phyloP scores from a whole-genome alignment of 1,140 invertebrate genomes.

The Cydia pomonella region DNA sequence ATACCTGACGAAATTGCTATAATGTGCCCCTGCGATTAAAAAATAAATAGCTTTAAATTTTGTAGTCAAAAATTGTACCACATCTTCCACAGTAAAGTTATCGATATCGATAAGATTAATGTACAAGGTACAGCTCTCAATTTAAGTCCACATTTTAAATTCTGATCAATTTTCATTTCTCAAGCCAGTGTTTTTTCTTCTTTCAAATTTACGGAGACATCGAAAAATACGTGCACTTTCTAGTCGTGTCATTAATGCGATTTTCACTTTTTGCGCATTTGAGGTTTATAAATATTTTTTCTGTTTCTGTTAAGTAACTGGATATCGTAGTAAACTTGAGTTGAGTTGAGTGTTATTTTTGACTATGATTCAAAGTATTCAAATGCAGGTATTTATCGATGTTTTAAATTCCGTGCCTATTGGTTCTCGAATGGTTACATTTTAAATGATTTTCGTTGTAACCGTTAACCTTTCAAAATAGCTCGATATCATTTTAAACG shows the following conservation, averaged over 20 bases:
- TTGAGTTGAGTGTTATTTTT: background rate
- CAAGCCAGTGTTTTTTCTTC: conserved; percentile 7
- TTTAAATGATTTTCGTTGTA: no score
- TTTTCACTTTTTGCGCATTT: no score
- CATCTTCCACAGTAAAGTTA: conserved; percentile 19
- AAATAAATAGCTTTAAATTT: no score
- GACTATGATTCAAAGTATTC: background rate
- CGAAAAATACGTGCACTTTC: background rate
- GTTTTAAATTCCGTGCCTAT: background rate
- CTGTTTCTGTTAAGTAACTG: no score
- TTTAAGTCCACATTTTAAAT: background rate
- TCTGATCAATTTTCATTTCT: background rate
- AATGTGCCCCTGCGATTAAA: no score
- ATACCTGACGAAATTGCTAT: background rate
- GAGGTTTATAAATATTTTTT: background rate
- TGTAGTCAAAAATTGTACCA: background rate
- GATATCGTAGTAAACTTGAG: background rate
- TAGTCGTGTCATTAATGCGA: background rate
- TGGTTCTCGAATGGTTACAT: conserved; percentile 2
- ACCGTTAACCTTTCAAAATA: no score
- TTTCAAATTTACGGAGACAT: background rate
- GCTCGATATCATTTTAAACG: background rate
- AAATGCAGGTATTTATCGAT: background rate
- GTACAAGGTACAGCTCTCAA: background rate
- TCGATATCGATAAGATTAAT: background rate